Percentiles rank a stretch among this genome's conserved stretches.
phyloP scores from a whole-genome alignment of 2,113 vertebrate genomes.

The Grantiella picta region DNA sequence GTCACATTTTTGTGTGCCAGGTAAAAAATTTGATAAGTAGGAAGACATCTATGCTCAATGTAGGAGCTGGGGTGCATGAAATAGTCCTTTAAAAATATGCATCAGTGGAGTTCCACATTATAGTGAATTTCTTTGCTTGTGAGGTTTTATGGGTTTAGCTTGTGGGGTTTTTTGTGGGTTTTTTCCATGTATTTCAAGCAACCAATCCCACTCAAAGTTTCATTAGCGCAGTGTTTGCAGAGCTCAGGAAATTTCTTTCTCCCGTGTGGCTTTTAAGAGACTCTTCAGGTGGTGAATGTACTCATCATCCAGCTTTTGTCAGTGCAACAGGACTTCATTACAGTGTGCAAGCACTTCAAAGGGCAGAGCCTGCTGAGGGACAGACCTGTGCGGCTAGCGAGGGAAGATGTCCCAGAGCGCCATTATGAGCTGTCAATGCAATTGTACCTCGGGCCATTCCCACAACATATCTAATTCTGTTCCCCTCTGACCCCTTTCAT shows the following conservation, averaged over 20 bases:
- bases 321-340: constrained; percentile 19
- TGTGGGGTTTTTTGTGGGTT: neutral
- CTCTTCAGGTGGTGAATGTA: constrained; percentile 20
- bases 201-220: neutral
- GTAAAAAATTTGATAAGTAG: neutral
- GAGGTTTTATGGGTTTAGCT: neutral
- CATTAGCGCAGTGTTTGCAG: neutral
- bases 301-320: constrained; percentile 42
- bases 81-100: neutral
- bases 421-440: constrained; percentile 15
- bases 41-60: neutral
- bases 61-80: neutral
- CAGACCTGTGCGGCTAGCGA: neutral
- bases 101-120: neutral
- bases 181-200: neutral
- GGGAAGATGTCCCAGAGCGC: neutral
- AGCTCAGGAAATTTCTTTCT: neutral
- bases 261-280: neutral
- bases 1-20: neutral
- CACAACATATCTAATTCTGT: constrained; percentile 44
- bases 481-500: constrained; percentile 28
- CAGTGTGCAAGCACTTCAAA: neutral
- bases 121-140: neutral
- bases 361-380: neutral
- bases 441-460: constrained; percentile 15